phyloP scores from a whole-genome alignment of 2,797 vertebrate genomes.

The Calcarius lapponicus region DNA sequence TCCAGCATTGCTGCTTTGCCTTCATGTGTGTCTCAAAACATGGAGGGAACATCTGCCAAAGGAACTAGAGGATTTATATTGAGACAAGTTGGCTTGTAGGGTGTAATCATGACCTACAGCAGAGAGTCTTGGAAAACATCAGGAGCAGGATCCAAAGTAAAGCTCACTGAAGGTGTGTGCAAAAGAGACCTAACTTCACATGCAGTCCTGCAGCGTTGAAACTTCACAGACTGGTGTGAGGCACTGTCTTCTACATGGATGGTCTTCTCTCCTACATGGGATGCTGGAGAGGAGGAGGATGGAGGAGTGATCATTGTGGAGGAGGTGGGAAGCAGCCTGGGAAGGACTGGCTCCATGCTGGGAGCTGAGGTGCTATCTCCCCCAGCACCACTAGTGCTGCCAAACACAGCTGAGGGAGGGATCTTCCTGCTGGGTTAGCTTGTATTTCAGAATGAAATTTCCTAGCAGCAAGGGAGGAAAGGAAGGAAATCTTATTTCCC shows the following conservation, averaged over 20 bases:
- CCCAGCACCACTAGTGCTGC: background rate
- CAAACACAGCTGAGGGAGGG: background rate
- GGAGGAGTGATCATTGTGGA: fast-evolving
- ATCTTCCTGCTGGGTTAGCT: background rate
- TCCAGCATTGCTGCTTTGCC: background rate
- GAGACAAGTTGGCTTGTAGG: background rate
- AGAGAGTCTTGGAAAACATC: background rate
- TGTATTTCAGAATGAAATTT: background rate
- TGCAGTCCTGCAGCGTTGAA: background rate
- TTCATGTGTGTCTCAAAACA: background rate
- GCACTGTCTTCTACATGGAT: background rate
- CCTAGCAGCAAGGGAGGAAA: background rate
- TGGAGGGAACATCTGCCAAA: background rate
- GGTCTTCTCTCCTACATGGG: background rate
- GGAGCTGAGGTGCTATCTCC: background rate
- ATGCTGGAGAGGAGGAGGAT: background rate
- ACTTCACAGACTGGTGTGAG: background rate
- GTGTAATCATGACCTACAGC: background rate
- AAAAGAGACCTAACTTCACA: background rate
- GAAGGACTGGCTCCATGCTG: background rate
- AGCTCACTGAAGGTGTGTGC: background rate
- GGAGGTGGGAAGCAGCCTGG: background rate
- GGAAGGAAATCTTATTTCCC: background rate
- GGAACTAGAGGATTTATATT: background rate
- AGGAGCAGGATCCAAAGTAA: background rate